A percentile compares a stretch with the other conserved stretches of the same genome.
Conservation (phyloP, 2,888 invertebrate genomes). For the Glyphotaelius pellucidus region DNA sequence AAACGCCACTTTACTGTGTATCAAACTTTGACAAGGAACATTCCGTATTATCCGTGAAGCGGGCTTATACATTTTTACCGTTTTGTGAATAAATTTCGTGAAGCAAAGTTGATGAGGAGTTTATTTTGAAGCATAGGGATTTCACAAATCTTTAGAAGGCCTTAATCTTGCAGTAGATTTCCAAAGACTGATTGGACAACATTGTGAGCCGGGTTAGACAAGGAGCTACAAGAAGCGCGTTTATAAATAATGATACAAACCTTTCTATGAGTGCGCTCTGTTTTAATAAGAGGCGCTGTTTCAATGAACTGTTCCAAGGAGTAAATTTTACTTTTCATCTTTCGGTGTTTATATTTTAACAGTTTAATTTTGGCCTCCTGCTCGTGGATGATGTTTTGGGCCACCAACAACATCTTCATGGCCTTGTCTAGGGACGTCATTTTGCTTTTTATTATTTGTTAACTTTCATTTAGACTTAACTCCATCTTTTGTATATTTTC, state of each 20-base stretch:
- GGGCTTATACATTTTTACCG: no score
- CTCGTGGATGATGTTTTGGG: constrained; percentile 44
- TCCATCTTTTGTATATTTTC: background rate
- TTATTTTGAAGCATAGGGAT: no score
- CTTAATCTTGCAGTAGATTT: no score
- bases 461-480: background rate
- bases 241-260: background rate
- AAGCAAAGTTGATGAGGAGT: no score
- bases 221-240: background rate
- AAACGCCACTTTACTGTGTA: no score
- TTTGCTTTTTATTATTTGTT: constrained; percentile 31
- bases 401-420: constrained; percentile 44
- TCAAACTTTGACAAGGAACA: no score
- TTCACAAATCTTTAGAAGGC: no score
- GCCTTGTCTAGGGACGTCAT: constrained; percentile 41
- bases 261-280: background rate
- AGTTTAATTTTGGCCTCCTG: constrained; percentile 44
- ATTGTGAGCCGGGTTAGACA: no score
- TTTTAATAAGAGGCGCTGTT: background rate
- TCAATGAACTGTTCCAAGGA: constrained; percentile 30
- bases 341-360: constrained; percentile 26
- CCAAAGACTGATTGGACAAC: no score
- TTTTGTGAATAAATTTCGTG: no score
- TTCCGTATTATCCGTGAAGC: no score
- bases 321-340: constrained; percentile 40